These are phyloP conservation scores for human DNA, from an alignment of 2,113 vertebrate genomes.

Conservation along the genomic window GRCh38 chr20:44171001-44171500, in stretches of 20 bases:
- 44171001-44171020: background rate
- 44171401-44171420: background rate
- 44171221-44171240: background rate
- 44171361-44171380: background rate
- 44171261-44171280: background rate
- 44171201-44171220: background rate
- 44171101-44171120: background rate
- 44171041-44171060: background rate
- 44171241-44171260: background rate
- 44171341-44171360: background rate
- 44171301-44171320: background rate
- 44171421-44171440: background rate
- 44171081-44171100: background rate
- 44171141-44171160: background rate
- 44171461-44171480: background rate
- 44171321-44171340: background rate
- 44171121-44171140: background rate
- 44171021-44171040: background rate
- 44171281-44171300: background rate
- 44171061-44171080: background rate
- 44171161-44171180: background rate
- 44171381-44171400: background rate
- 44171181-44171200: background rate
- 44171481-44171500: background rate
- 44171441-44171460: background rate